Base-by-base conservation (phyloP, 2,888 invertebrate genomes). In the Rhamphomyia laevipes region DNA sequence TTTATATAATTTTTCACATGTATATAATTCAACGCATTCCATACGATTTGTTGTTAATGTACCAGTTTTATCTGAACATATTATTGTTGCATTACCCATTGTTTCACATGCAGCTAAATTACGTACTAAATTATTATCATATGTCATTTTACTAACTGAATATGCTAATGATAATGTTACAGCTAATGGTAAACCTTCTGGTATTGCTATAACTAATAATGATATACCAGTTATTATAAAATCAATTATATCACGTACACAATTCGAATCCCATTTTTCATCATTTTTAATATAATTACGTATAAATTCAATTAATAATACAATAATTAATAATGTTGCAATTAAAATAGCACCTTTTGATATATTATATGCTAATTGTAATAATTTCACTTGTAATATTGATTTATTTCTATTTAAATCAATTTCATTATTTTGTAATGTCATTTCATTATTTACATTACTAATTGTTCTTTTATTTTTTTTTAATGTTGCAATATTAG, bases 121-220 rank as follows among this genome's bases (percentile, higher is more conserved):
- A 48, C 95, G 81, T 51, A 96, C 96, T 68, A 96, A 74, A 73
- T 96, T 96, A 81, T 96, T 96, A 76, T 96, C 95, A 75, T 89
- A 86, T 94, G 95, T 95, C 95, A 95, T 95, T 92, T 95, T 92
- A 87, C 94, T 94, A 64, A 96, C 95, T 64, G 94, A 95, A 71
- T 96, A 96, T 62, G 95, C 95, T 60, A 96, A 79, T 9, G 95
- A 93, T 51, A 96, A 77, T 12, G 96, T 96, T 61, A 96, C 95
- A 67, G 96, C 95, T 52, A 96, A 75, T 57, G 95, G 95, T 63
- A 96, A 77, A 61, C 96, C 95, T 73, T 96, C 95, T 44, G 96
- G 96, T 56, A 96, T 95, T 54, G 95, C 96, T 47, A 96, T 95
- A 53, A 96, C 95, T 51, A 96, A 80, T 58, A 96, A 95, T 45